Evolutionary conservation across 1,140 invertebrate genomes (phyloP).

Genomic region (Temnothorax curvispinosus): DNA sequence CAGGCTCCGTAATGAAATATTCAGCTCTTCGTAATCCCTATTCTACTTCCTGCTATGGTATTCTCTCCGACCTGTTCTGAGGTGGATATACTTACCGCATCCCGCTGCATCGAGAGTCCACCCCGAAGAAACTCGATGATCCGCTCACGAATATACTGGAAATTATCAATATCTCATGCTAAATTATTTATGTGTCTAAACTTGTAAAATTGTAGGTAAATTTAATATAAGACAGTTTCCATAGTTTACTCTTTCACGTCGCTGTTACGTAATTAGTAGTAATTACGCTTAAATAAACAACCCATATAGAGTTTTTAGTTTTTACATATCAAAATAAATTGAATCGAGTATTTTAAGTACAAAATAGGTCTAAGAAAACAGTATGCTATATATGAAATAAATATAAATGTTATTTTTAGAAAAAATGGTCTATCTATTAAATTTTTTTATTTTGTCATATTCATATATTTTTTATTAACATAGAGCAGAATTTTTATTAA

Average conservation of each 20-base stretch:
- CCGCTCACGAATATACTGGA: not conserved
- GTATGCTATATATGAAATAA: not conserved
- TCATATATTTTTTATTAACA: not conserved
- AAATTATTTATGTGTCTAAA: conserved; percentile 40
- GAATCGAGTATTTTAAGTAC: not conserved
- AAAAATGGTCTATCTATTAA: not conserved
- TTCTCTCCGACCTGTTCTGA: conserved; percentile 60
- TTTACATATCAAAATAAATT: not conserved
- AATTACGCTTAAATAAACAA: not conserved
- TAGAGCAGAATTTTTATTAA: not conserved
- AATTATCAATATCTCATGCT: conserved; percentile 44
- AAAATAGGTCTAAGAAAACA: not conserved
- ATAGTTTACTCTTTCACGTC: not conserved
- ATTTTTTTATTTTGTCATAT: not conserved
- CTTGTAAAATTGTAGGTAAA: not conserved
- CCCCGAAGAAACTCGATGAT: conserved; percentile 10
- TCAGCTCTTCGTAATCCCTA: conserved; percentile 73
- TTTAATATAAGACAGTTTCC: not conserved
- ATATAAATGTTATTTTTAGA: conserved; percentile 14
- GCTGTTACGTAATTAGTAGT: not conserved
- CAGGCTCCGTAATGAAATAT: conserved; percentile 74
- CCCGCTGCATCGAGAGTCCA: conserved; percentile 45
- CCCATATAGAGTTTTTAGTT: not conserved
- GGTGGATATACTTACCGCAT: conserved; percentile 56
- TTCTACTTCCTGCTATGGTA: conserved; percentile 67